Evolutionary conservation across 2,113 vertebrate genomes (phyloP).

Genomic region (Gulo gulo): DNA sequence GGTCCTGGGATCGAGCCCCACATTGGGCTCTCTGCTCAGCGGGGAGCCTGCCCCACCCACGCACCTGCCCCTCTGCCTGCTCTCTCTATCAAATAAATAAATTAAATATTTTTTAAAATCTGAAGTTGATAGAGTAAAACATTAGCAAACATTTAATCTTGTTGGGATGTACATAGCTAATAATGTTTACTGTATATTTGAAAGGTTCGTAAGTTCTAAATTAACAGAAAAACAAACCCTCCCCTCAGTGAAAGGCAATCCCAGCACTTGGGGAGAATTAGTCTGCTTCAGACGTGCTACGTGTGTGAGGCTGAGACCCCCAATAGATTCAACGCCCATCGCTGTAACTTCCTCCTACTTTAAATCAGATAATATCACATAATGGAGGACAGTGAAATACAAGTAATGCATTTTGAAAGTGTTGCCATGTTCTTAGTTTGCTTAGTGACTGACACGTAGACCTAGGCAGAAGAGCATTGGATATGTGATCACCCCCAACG

Average conservation of each 20-base stretch:
- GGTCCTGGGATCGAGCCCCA: no score
- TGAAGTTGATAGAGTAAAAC: not conserved
- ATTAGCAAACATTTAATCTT: not conserved
- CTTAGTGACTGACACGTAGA: not conserved
- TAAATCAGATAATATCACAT: not conserved
- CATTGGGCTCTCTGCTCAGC: no score
- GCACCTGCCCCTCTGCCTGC: no score
- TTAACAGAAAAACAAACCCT: not conserved
- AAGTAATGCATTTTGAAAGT: slow-evolving; percentile 2
- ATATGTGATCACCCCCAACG: not conserved
- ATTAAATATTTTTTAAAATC: not conserved
- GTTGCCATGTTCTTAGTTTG: slow-evolving; percentile 1
- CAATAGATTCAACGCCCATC: not conserved
- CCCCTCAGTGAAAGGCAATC: not conserved
- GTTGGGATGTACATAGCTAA: not conserved
- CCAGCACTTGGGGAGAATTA: not conserved
- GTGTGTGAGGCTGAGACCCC: not conserved
- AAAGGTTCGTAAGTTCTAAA: not conserved
- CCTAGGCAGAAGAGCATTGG: not conserved
- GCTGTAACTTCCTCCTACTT: not conserved
- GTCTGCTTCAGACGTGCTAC: not conserved
- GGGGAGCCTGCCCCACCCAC: no score
- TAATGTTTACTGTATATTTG: not conserved
- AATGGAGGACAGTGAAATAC: not conserved
- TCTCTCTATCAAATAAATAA: no score